A percentile compares a stretch with the other conserved stretches of the same genome.
phyloP scores from a whole-genome alignment of 92 coral and sea anemone species.

The Palythoa heliodiscus region DNA sequence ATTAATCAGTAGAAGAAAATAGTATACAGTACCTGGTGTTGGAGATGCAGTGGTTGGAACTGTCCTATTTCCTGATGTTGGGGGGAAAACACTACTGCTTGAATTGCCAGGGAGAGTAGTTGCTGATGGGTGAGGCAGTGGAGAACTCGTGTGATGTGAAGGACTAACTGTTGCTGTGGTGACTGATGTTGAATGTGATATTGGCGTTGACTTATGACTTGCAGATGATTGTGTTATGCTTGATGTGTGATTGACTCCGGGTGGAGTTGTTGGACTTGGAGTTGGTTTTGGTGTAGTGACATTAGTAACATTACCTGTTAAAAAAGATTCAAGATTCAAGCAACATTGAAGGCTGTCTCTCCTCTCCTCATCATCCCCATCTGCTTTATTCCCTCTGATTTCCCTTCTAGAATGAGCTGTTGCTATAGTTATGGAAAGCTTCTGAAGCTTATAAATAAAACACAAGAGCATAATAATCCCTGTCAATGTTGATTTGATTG shows the following conservation, averaged over 20 bases:
- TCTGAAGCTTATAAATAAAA: too few species aligned
- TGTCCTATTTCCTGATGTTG: conserved; percentile 31
- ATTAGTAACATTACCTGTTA: background rate
- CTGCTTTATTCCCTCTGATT: too few species aligned
- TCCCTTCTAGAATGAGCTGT: too few species aligned
- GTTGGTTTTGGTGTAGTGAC: background rate
- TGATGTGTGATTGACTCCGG: background rate
- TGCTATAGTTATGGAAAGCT: too few species aligned
- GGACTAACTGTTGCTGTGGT: conserved; percentile 14
- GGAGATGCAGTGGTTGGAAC: conserved; percentile 40
- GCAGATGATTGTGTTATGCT: background rate
- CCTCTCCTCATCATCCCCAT: too few species aligned
- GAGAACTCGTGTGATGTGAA: conserved; percentile 4
- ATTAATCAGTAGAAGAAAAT: too few species aligned
- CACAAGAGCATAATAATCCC: too few species aligned
- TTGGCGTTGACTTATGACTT: background rate
- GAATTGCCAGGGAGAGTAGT: conserved; percentile 18
- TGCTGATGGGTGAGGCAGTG: conserved; percentile 24
- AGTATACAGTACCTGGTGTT: conserved; percentile 26
- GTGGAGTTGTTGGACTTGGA: background rate
- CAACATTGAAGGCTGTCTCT: background rate
- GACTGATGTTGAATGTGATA: background rate
- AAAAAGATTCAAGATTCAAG: background rate
- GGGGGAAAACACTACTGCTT: background rate
- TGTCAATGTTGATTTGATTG: too few species aligned